A percentile compares a stretch with the other conserved stretches of the same genome.
Conservation (phyloP, 2,113 vertebrate species). For the Ptilorrhoa leucosticta region DNA sequence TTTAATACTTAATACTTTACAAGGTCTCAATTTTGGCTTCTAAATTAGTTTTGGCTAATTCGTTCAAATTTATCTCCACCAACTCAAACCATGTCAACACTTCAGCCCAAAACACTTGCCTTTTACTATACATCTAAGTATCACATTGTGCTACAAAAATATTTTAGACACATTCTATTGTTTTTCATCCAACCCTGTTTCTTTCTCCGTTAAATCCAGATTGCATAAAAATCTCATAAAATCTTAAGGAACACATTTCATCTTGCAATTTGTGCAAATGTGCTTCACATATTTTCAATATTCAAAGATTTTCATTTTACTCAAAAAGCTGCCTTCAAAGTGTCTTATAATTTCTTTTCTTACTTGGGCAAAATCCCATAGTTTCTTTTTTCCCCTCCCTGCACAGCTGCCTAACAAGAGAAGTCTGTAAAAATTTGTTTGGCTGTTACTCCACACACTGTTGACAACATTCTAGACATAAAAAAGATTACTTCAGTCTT, state of each 20-base stretch:
- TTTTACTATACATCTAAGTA: neutral
- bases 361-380: neutral
- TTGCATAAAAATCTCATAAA: neutral
- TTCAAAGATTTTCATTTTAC: neutral
- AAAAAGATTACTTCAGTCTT: neutral
- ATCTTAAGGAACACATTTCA: neutral
- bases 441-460: neutral
- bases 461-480: neutral
- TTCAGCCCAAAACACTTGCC: neutral
- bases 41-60: neutral
- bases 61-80: neutral
- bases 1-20: too few relatives aligned
- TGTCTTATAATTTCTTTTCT: neutral
- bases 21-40: neutral
- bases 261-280: neutral
- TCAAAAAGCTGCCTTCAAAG: neutral
- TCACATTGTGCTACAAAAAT: neutral
- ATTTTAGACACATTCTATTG: neutral
- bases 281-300: neutral
- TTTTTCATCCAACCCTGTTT: neutral
- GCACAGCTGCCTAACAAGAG: neutral
- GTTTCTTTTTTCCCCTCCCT: neutral
- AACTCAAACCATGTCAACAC: neutral
- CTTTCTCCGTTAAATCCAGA: neutral
- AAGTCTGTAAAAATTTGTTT: neutral